Evolutionary conservation across 2,797 vertebrate genomes (phyloP), one percentile per base, ranked within the genome.

Genomic region (Eospalax fontanierii): DNA sequence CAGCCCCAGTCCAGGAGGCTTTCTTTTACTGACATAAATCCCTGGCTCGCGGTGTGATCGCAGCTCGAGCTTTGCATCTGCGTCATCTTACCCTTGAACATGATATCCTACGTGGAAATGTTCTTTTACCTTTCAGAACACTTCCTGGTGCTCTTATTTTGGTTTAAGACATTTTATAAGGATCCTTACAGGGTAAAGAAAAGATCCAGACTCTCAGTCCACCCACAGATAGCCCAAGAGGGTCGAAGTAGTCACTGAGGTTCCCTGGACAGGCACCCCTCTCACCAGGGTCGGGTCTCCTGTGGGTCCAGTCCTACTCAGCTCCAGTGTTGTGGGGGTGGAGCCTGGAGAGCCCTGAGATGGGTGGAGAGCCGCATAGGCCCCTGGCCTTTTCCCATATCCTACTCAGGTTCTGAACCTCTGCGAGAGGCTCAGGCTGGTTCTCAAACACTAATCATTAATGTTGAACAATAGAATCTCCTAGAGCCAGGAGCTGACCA

Each of bases 201-300:
- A 28, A 16, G 14, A n/a, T 0, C 6, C 0, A 2, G 15, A 11
- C 22, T 50, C 35, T 4, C 16, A 38, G 12, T 22, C 18, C 0
- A 5, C 0, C 0, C 6, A 2, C 6, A 4, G 43, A 3, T 26
- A n/a, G 12, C 35, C 4, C 2, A 0, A 33, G 54, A 35, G 11
- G 12, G 28, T 0, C 0, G 3, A 10, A 1, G 10, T 0, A 16
- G 3, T 4, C 15, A 0, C 5, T 0, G 21, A 70, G 26, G 5
- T 0, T 21, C 10, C 4, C 22, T 8, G 63, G 82, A 65, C 0
- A 0, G 57, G 24, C 0, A 0, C 28, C 21, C 15, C 33, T 18
- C 1, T 9, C 33, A 57, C 12, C 14, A 14, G 4, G 16, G n/a
- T 22, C 50, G 8, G 84, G 46, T 19, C 82, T 66, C 21, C 70